Evolutionary conservation across 2,113 vertebrate species (phyloP), one percentile per base, ranked within the genome.

Genomic region (Caranx ignobilis): DNA sequence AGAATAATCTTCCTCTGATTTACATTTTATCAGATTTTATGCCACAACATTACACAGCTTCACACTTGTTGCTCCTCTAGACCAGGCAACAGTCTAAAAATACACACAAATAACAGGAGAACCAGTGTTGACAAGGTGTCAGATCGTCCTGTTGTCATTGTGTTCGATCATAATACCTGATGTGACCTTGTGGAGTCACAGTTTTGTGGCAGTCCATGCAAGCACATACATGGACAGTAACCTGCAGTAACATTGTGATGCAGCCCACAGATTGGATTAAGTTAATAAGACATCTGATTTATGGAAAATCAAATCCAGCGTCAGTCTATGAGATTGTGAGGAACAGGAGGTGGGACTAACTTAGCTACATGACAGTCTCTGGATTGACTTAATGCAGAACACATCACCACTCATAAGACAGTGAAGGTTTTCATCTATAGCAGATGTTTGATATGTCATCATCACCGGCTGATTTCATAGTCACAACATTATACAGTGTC

Each of bases 241-340:
- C 57, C 35, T 0, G 2, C 19, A 18, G 2, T 16, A 56, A 15
- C 62, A 13, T 41, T 55, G 18, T 62, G 11, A 63, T 54, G 16
- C 43, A 26, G 54, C 12, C 55, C 67, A 26, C 11, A 61, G 64
- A 62, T 47, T 60, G 57, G 43, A 45, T 45, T 34, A 31, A 32
- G 31, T 65, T 55, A 34, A 75, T 45, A 62, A 56, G 39, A 43
- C 39, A n/a, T 65, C 15, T 55, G n/a, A 65, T 75, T 47, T 65
- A 64, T 21, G 0, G n/a, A 52, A 52, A 52, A 73, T 37, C 11
- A 52, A 74, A 39, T 52, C 57, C 43, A 18, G 37, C 59, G 54
- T 48, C 71, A 64, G 12, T 48, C 31, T 62, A 19, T 62, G 11
- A 34, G 26, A 63, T 19, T 74, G 45, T 63, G 71, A 65, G 15